Conservation (phyloP, 2,888 invertebrate species). For the Frankliniella intonsa region DNA sequence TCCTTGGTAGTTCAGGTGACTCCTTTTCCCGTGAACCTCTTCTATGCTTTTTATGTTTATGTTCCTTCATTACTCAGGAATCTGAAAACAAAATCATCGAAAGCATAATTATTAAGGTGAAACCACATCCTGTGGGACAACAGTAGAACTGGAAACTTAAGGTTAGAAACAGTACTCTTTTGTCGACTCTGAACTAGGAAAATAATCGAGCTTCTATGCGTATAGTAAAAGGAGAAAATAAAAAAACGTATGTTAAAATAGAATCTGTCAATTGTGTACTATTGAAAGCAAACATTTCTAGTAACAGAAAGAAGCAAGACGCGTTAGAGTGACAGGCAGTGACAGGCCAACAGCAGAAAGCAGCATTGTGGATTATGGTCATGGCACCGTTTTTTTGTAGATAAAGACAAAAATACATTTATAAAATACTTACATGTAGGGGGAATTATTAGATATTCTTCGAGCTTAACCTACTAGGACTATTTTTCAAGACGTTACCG, state of each 20-base stretch:
- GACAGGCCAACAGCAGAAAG: too few species aligned
- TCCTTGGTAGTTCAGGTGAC: background rate
- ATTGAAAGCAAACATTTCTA: background rate
- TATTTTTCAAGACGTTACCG: too few species aligned
- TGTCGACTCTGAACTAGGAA: background rate
- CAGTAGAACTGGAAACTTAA: background rate
- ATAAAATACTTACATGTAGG: too few species aligned
- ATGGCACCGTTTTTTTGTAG: too few species aligned
- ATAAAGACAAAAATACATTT: too few species aligned
- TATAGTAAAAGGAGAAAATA: background rate
- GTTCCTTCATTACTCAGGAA: background rate
- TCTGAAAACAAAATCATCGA: background rate
- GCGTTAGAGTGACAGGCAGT: background rate
- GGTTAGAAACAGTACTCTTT: background rate
- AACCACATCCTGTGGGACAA: background rate
- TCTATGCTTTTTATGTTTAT: background rate
- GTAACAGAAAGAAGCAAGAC: background rate
- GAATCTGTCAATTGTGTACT: background rate
- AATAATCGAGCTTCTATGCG: too few species aligned
- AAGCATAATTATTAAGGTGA: background rate
- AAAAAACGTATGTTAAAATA: background rate
- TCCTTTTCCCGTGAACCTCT: background rate
- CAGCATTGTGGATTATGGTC: too few species aligned
- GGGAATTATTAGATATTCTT: too few species aligned
- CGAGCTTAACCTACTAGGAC: too few species aligned